Evolutionary conservation across 2,888 invertebrate genomes (phyloP).

Genomic region (Timema podura): DNA sequence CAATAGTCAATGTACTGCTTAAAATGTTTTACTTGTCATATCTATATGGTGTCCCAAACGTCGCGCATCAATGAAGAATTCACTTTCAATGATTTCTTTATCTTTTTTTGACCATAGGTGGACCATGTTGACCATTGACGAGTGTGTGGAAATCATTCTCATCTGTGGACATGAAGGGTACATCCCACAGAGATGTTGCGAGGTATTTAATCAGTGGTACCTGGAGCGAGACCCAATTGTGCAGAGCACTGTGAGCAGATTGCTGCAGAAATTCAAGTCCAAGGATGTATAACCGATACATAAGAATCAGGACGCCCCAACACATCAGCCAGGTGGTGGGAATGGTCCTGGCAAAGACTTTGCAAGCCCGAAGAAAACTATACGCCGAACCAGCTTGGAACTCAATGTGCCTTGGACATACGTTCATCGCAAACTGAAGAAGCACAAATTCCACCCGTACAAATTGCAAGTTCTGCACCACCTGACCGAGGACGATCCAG

Average conservation of each 20-base stretch:
- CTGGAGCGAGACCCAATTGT: not conserved
- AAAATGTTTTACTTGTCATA: too few species aligned
- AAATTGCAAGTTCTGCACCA: not conserved
- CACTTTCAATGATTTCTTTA: not conserved
- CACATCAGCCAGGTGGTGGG: not conserved
- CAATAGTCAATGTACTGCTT: too few species aligned
- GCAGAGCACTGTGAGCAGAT: not conserved
- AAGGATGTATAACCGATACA: not conserved
- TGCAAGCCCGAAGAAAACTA: not conserved
- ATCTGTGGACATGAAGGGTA: not conserved
- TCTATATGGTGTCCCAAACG: not conserved
- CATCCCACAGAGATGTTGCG: not conserved
- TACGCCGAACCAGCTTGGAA: not conserved
- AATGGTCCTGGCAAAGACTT: not conserved
- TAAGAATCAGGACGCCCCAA: not conserved
- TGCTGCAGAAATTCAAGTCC: not conserved
- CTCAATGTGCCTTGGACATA: not conserved
- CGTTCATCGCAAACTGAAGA: not conserved
- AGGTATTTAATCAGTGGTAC: not conserved
- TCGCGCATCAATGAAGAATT: not conserved
- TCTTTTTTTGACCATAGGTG: not conserved
- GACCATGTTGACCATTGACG: not conserved
- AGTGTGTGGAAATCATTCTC: not conserved
- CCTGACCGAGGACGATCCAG: not conserved
- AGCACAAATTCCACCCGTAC: not conserved